Evolutionary conservation across 1,140 invertebrate species (phyloP).

Genomic region (Drosophila pruinosa): DNA sequence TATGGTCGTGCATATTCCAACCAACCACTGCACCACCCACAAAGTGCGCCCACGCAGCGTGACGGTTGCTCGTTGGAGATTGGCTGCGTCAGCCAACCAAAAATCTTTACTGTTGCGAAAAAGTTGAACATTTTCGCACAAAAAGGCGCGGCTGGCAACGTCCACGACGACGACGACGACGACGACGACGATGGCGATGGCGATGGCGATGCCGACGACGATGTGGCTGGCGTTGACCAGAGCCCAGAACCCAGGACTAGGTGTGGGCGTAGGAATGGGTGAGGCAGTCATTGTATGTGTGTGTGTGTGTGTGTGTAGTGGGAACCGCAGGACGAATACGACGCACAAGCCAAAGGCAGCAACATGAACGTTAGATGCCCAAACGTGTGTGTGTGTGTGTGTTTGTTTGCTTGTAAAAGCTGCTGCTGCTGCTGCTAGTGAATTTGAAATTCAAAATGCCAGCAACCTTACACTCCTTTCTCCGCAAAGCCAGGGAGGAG

Average conservation of each 20-base stretch:
- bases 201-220: constrained; percentile 1
- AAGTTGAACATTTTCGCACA: constrained; percentile 79
- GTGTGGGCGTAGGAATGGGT: constrained; percentile 15
- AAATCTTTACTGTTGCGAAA: constrained; percentile 82
- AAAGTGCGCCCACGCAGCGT: constrained; percentile 40
- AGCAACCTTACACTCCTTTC: constrained; percentile 39
- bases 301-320: background rate
- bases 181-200: background rate
- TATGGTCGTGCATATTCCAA: constrained; percentile 35
- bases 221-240: background rate
- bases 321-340: constrained; percentile 30
- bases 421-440: constrained; percentile 49
- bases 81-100: constrained; percentile 80
- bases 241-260: constrained; percentile 17
- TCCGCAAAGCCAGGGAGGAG: background rate
- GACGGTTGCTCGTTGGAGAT: constrained; percentile 65
- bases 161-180: constrained; percentile 5
- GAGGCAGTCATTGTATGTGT: background rate
- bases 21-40: constrained; percentile 17
- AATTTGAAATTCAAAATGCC: constrained; percentile 81
- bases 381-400: constrained; percentile 24
- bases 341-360: constrained; percentile 45
- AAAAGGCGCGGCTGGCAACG: constrained; percentile 67
- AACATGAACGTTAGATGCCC: constrained; percentile 38
- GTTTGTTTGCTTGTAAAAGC: constrained; percentile 28